Base-by-base conservation (phyloP, 64 coral and sea anemone genomes). In the Montipora cactus region DNA sequence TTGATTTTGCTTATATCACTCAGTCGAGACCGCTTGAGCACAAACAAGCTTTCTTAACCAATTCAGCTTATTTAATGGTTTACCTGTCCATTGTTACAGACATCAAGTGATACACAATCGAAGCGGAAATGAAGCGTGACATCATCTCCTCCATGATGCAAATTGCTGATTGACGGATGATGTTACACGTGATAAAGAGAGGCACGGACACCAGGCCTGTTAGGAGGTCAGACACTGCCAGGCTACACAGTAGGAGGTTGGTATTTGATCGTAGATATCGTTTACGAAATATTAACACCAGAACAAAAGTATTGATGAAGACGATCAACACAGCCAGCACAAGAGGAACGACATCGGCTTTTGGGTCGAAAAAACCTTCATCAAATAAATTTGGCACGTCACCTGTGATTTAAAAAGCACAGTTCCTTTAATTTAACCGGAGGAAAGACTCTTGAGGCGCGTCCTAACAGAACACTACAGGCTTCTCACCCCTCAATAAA, bases 191-290 rank as follows among this genome's bases (percentile, higher is more conserved):
- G 20, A 97, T 37, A 75, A 83, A 97, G 9, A 89, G 55, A 4
- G 96, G 93, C 50, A 95, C 91, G 14, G 89, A 81, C 25, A 87
- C 67, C 7, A 95, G 86, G 4, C 96, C 96, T 74, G 91, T 86
- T 6, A 95, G 18, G 2, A 98, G 59, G 91, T 98, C 96, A 19
- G 93, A 98, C 4, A 87, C 51, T 3, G 96, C 96, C 58, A 98
- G 90, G 70, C 96, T 98, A 51, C 89, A 75, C 7, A 98, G 96
- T 44, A 91, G 57, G 16, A 95, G 77, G 78, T 98, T 98, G 2
- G 96, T 94, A 16, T 89, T 83, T 5, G 96, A 90, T 28, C 93
- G 89, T 1, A 95, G 96, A 70, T 72, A 16, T 22, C 80, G 75
- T 45, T 91, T 88, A 7, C 62, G 88, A 5, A 64, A 52, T 6